A percentile compares a stretch with the other conserved stretches of the same genome.
Conservation (phyloP, 2,888 invertebrate genomes). For the Chironomus riparius region DNA sequence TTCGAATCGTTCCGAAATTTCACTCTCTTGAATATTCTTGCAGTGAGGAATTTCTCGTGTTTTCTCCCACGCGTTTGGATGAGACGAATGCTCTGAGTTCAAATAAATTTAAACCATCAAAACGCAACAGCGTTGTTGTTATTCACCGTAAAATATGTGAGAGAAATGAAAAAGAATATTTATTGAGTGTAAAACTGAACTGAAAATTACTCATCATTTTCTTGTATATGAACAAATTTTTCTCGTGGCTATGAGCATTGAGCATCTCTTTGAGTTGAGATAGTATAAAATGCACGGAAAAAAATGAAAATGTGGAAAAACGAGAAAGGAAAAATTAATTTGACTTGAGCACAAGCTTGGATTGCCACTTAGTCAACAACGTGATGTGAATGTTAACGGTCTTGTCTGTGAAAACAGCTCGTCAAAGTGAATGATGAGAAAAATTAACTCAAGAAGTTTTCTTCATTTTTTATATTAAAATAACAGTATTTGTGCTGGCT, state of each 20-base stretch:
- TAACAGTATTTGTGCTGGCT: no score
- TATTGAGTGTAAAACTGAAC: not conserved
- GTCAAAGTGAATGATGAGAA: not conserved
- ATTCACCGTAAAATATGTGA: not conserved
- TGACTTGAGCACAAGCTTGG: not conserved
- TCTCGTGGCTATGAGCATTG: not conserved
- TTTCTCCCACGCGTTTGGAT: no score
- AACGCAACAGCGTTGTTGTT: not conserved
- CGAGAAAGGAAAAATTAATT: not conserved
- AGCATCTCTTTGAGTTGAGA: not conserved
- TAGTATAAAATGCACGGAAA: no score
- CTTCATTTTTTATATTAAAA: not conserved
- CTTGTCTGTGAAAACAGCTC: not conserved
- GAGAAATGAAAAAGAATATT: not conserved
- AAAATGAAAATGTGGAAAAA: not conserved
- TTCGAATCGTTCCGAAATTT: no score
- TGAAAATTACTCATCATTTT: not conserved
- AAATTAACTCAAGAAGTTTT: not conserved
- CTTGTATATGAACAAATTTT: not conserved
- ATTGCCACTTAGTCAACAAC: conserved; percentile 3
- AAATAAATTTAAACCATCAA: not conserved
- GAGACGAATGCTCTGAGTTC: no score
- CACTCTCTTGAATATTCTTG: no score
- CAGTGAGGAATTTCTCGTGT: no score
- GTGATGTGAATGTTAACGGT: conserved; percentile 10